Base-by-base conservation (phyloP, 2,888 invertebrate genomes). In the Phyllotreta cruciferae region DNA sequence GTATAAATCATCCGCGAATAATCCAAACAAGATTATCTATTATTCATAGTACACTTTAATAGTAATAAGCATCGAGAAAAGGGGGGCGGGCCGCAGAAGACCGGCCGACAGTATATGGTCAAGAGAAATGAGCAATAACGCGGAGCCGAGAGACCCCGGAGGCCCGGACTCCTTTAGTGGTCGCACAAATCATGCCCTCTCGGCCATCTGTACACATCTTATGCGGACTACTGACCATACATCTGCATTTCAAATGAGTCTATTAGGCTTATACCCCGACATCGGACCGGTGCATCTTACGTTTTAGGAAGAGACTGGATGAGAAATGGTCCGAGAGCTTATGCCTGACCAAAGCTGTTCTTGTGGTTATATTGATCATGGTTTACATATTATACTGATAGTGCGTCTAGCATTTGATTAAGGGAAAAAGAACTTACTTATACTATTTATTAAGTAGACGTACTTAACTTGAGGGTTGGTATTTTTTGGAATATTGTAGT, bases 111-210 rank as follows among this genome's bases (percentile, higher is more conserved):
- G 47, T 63, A 41, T 64, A 65, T 63, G 67, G 64, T 62, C 66
- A 63, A 66, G 68, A 64, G 64, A 66, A 66, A 68, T 66, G 68
- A 66, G 68, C 67, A 66, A 68, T 68, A 68, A 68, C 64, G 60
- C 60, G 62, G 64, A 63, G 66, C 66, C 60, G 60, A 62, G 67
- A 66, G 69, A 63, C 53, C 65, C 34, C 60, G 56, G 60, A 62
- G 63, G 61, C 68, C 60, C 57, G 68, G 72, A 56, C 75, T 75
- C 77, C 75, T 72, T 73, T 75, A 74, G 79, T 74, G 79, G 78
- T 78, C 76, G 71, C 76, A 80, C 80, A 79, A 79, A 79, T 79
- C 79, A 79, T 79, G 77, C 76, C 74, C 72, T 72, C 73, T 72
- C 72, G 71, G 71, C 76, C 78, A 80, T 79, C 77, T 78, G 75